Base-by-base conservation (phyloP, 2,797 vertebrate species). In the Acridotheres tristis region DNA sequence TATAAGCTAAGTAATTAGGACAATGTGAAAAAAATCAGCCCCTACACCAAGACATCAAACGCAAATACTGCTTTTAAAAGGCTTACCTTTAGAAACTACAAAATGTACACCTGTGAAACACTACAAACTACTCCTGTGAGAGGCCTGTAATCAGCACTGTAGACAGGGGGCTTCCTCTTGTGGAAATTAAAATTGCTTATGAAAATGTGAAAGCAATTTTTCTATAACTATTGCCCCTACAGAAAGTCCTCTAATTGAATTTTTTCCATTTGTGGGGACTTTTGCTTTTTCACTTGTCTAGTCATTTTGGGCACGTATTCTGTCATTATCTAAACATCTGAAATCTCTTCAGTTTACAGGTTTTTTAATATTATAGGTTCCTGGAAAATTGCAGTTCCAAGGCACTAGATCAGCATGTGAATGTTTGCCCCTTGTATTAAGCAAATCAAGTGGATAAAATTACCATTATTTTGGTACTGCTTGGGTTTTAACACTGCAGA, bases 171-270 rank as follows among this genome's bases (percentile, higher is more conserved):
- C 16, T 19, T 54, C 40, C 90, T 83, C 59, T 73, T 32, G 6
- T 63, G 58, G 81, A 96, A 92, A 93, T n/a, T 26, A 94, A 97
- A 85, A 92, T 61, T 89, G 43, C 87, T 97, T 94, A 96, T 86
- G 74, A 97, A 96, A 95, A 94, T 75, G 55, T 2, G 2, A 94
- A 72, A 55, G 68, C 84, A 16, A 78, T 78, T 97, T 91, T 36
- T 90, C 58, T 93, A 96, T 94, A 90, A 90, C 67, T 93, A 81
- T 10, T 93, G n/a, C 53, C 53, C 88, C 50, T 47, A 59, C 71
- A 94, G 54, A 88, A 87, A 93, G 54, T 61, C 16, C 63, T 92
- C 74, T 93, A 94, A 94, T 40, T 80, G 74, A 88, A 69, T 96
- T 91, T 91, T 88, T 69, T 82, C 61, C 16, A 54, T 65, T 89